Base-by-base conservation (phyloP, 2,113 vertebrate genomes). In the Gnathonemus echidnorhynchus region DNA sequence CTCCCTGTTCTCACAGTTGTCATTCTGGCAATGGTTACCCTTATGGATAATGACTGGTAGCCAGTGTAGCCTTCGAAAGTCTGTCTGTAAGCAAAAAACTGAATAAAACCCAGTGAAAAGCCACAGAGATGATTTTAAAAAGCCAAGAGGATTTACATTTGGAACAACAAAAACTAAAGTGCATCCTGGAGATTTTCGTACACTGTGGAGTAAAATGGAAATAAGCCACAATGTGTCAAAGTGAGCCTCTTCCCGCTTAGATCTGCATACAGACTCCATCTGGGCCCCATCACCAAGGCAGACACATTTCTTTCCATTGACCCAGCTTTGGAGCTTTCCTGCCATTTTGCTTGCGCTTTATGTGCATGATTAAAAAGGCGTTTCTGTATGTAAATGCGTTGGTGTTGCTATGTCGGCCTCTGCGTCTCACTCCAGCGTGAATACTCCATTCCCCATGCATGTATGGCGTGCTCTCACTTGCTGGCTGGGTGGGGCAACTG, bases 381-480 rank as follows among this genome's bases (percentile, higher is more conserved):
- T 87, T 31, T 50, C 70, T 77, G 17, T 80, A 11, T 84, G 62
- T 74, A 45, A 27, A 62, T 74, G 19, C n/a, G 13, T n/a, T 42
- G 35, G 24, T 49, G 58, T 86, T 46, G 24, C 31, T 15, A 0
- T 88, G 31, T 56, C 2, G 1, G 24, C 24, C 45, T 46, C 13
- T 0, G 31, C 7, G 3, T 52, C 85, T 87, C 48, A 15, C 27
- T 15, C 49, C 48, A 53, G 48, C 27, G 19, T 89, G 70, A 27
- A 9, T 39, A 13, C 10, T 46, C 21, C 39, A 42, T 42, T 42
- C 39, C 39, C 62, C n/a, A 27, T 13, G 62, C 62, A 31, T 31
- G n/a, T 70, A 31, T 94, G 94, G 56, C 74, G 46, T 74, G 58
- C 19, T 62, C 50, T 90, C 58, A 53, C 86, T 42, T 90, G 6